phyloP scores from a whole-genome alignment of 2,797 vertebrate genomes.

The Alosa sapidissima region DNA sequence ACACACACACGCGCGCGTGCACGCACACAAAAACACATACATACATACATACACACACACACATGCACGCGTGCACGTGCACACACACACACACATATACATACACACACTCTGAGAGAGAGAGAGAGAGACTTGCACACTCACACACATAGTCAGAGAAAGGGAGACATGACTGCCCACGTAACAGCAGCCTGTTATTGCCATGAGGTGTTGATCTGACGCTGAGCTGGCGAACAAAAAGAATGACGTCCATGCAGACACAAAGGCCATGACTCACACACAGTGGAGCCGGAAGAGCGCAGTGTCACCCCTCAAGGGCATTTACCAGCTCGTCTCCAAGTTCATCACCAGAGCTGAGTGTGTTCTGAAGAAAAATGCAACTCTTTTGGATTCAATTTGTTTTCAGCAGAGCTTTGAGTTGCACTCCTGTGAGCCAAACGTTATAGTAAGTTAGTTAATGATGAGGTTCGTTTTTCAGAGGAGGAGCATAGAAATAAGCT shows the following conservation, averaged over 20 bases:
- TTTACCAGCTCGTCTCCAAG: background rate
- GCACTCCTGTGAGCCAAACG: background rate
- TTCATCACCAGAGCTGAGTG: background rate
- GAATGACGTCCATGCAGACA: background rate
- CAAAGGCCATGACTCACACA: no score
- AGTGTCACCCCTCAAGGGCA: background rate
- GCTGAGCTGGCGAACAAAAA: background rate
- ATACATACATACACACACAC: background rate
- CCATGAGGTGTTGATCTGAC: background rate
- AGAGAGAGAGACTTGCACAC: background rate
- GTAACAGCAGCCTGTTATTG: background rate
- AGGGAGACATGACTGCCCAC: background rate
- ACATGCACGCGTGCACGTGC: background rate
- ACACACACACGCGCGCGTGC: background rate
- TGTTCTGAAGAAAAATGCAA: background rate
- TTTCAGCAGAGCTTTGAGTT: background rate
- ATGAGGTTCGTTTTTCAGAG: background rate
- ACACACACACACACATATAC: background rate
- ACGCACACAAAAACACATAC: background rate
- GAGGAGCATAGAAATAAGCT: background rate
- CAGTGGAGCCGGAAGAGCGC: background rate
- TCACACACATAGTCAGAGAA: background rate
- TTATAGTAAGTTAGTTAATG: background rate
- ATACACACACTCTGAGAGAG: background rate
- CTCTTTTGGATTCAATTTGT: constrained; percentile 8